Base-by-base conservation (phyloP, 92 coral and sea anemone species). In the Siderastrea siderea region DNA sequence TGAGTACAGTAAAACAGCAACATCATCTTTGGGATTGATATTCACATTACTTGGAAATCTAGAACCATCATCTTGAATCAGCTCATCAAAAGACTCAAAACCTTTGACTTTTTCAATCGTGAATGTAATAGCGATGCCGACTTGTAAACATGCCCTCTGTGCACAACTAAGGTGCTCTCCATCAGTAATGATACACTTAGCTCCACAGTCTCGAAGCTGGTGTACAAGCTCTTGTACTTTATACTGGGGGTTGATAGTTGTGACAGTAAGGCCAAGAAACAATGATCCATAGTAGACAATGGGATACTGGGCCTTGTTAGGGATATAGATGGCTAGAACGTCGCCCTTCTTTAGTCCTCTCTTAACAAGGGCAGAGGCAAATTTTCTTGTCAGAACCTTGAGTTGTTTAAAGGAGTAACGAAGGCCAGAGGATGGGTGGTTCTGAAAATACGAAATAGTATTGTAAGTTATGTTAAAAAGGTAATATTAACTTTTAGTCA, bases 311-410 rank as follows among this genome's bases (percentile, higher is more conserved):
- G 86, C 78, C 16, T 89, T 82, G 38, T 26, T 26, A 26, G 38
- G 38, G 38, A 26, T 26, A 26, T 26, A 26, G 38, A 26, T 77
- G 19, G 95, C 99, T 47, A 91, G 81, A 17, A 96, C 96, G 12
- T 96, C 98, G 16, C 97, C 96, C 87, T 94, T 91, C 80, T 87
- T 91, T 64, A 94, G 91, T 12, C 97, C 96, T 85, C 89, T 88
- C 43, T 72, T 86, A 44, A 93, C 74, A 85, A 94, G 85, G 2
- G 93, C 95, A 48, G 99, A 90, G 72, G 72, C 72, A 67, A 67
- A 67, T 46, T 67, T 67, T 67, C 47, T 67, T 26, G 72, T 67
- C 4, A 67, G 72, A 1, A 11, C 38, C 15, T 67, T 67, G 49
- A 67, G 72, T 13, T 67, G 72, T 67, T 67, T 67, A 67, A 67